These are phyloP conservation scores for Austrofundulus limnaeus DNA, from an alignment of 2,113 vertebrate genomes.

Conservation along the genomic window DNA sequence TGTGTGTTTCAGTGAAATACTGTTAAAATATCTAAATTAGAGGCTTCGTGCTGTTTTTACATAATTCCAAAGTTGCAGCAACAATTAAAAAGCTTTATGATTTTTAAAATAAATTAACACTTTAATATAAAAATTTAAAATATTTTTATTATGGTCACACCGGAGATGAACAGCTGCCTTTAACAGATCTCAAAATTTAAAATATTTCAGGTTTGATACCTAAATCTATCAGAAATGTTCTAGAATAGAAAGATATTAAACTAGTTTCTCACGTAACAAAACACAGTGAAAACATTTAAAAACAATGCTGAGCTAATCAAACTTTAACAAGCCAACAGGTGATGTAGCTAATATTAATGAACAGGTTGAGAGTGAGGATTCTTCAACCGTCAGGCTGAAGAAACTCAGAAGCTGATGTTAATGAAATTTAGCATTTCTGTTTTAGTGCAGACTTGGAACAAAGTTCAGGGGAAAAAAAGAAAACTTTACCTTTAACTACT, in stretches of 20 bases:
- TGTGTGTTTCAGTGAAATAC: background rate
- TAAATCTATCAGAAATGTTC: background rate
- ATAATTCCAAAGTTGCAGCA: background rate
- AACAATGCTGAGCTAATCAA: too few relatives aligned
- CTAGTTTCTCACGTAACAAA: too few relatives aligned
- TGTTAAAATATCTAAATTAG: conserved; percentile 1
- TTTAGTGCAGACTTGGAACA: background rate
- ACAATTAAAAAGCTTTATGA: background rate
- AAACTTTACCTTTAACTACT: background rate
- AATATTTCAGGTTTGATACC: background rate
- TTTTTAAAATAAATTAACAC: conserved; percentile 18
- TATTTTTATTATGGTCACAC: background rate
- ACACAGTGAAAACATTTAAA: too few relatives aligned
- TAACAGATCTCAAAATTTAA: background rate
- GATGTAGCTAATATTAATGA: too few relatives aligned
- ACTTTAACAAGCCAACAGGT: too few relatives aligned
- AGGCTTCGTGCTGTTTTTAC: background rate
- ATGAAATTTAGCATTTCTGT: background rate
- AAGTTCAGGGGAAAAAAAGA: background rate
- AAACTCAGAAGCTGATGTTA: background rate
- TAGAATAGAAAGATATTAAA: background rate
- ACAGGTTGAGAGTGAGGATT: background rate
- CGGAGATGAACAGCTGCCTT: too few relatives aligned
- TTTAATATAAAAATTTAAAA: background rate
- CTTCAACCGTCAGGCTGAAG: background rate